A percentile compares a stretch with the other conserved stretches of the same genome.
Conservation (phyloP, 2,888 invertebrate genomes). For the Furcula furcula region DNA sequence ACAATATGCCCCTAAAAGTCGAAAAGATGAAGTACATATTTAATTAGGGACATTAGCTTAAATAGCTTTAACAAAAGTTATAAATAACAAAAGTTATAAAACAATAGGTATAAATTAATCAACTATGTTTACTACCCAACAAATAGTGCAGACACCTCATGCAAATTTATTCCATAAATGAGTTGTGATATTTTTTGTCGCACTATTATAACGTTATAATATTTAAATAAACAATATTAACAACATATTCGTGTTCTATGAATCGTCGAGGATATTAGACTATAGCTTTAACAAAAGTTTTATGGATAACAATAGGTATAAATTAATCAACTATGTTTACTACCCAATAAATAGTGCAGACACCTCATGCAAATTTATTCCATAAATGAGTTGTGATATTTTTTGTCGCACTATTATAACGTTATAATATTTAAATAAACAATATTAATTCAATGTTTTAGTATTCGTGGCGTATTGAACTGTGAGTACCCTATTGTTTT, state of each 20-base stretch:
- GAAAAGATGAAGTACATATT: no score
- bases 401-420: constrained; percentile 29
- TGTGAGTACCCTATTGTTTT: constrained; percentile 37
- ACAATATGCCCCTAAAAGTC: no score
- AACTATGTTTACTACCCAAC: constrained; percentile 14
- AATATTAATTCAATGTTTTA: constrained; percentile 26
- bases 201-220: constrained; percentile 31
- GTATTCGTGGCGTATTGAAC: constrained; percentile 32
- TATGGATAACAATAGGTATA: constrained; percentile 7
- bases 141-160: constrained; percentile 21
- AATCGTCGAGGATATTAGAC: no score
- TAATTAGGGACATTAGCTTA: no score
- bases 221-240: constrained; percentile 36
- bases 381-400: constrained; percentile 20
- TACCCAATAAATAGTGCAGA: constrained; percentile 18
- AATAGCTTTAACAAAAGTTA: no score
- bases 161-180: constrained; percentile 21
- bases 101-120: constrained; percentile 11
- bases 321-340: constrained; percentile 12
- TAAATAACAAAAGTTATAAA: no score
- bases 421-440: constrained; percentile 35
- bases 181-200: constrained; percentile 23
- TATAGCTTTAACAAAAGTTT: not conserved
- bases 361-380: constrained; percentile 21
- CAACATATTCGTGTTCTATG: no score